Evolutionary conservation across 2,888 invertebrate species (phyloP).

Genomic region (Lochmaea crataegi): DNA sequence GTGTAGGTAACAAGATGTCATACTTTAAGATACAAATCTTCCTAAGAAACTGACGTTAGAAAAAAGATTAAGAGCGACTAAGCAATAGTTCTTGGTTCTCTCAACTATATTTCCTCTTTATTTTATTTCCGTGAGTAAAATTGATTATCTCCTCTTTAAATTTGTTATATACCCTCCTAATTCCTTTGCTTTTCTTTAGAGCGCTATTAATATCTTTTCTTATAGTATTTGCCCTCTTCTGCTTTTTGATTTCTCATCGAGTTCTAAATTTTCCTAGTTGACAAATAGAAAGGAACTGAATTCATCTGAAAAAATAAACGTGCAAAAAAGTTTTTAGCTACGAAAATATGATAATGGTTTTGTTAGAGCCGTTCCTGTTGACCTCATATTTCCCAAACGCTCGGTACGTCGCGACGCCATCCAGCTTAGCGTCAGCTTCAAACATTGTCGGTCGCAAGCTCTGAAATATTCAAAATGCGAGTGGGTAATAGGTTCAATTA

Average conservation of each 20-base stretch:
- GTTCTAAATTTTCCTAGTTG: too few species aligned
- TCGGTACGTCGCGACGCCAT: conserved; percentile 22
- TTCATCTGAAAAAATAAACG: too few species aligned
- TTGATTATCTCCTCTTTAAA: too few species aligned
- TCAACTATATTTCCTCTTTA: too few species aligned
- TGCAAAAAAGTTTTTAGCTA: too few species aligned
- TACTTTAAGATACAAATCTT: background rate
- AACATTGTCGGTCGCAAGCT: conserved; percentile 36
- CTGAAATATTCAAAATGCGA: conserved; percentile 45
- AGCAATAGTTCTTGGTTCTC: background rate
- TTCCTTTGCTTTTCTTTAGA: too few species aligned
- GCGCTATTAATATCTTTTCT: too few species aligned
- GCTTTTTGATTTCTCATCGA: too few species aligned
- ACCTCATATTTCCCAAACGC: conserved; percentile 14
- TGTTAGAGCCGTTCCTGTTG: background rate
- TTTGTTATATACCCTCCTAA: too few species aligned
- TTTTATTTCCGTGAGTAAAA: too few species aligned
- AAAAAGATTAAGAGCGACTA: background rate
- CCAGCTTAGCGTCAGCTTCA: conserved; percentile 23
- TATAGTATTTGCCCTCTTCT: too few species aligned
- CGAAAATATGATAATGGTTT: background rate
- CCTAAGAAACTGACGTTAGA: background rate
- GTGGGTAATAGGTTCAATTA: conserved; percentile 44
- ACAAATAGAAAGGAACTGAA: too few species aligned
- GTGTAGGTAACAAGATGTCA: background rate